phyloP scores from a whole-genome alignment of 2,888 invertebrate genomes.

The Arctia plantaginis region DNA sequence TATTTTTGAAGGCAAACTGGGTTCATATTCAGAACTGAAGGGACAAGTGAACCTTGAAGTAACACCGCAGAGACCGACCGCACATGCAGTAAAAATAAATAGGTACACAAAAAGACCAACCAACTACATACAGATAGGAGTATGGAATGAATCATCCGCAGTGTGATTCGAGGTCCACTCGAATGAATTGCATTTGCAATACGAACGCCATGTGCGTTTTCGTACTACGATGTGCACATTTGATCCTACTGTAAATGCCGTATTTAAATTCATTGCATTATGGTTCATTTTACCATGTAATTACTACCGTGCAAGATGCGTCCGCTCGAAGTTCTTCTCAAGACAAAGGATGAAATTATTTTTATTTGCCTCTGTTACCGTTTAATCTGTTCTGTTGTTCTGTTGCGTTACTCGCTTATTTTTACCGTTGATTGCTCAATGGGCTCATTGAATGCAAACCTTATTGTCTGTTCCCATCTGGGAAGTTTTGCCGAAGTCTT shows the following conservation, averaged over 20 bases:
- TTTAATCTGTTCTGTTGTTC: slow-evolving; percentile 59
- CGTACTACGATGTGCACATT: slow-evolving; percentile 34
- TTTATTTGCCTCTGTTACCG: slow-evolving; percentile 53
- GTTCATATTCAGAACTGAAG: slow-evolving; percentile 71
- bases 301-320: slow-evolving; percentile 36
- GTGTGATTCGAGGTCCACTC: slow-evolving; percentile 64
- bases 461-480: slow-evolving; percentile 65
- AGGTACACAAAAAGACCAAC: slow-evolving; percentile 64
- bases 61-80: slow-evolving; percentile 59
- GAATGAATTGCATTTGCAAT: slow-evolving; percentile 60
- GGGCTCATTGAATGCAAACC: slow-evolving; percentile 62
- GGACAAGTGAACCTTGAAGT: slow-evolving; percentile 76
- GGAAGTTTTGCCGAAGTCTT: slow-evolving; percentile 62
- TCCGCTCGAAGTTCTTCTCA: slow-evolving; percentile 31
- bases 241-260: slow-evolving; percentile 40
- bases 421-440: slow-evolving; percentile 71
- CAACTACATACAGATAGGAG: slow-evolving; percentile 64
- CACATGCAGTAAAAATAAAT: slow-evolving; percentile 69
- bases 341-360: slow-evolving; percentile 51
- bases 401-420: slow-evolving; percentile 61
- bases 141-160: slow-evolving; percentile 59
- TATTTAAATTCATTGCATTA: slow-evolving; percentile 54
- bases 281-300: slow-evolving; percentile 48
- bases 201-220: slow-evolving; percentile 55
- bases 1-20: slow-evolving; percentile 75